Evolutionary conservation across 2,888 invertebrate genomes (phyloP), one percentile per base, ranked within the genome.

Genomic region (Cheiracanthium punctorium): DNA sequence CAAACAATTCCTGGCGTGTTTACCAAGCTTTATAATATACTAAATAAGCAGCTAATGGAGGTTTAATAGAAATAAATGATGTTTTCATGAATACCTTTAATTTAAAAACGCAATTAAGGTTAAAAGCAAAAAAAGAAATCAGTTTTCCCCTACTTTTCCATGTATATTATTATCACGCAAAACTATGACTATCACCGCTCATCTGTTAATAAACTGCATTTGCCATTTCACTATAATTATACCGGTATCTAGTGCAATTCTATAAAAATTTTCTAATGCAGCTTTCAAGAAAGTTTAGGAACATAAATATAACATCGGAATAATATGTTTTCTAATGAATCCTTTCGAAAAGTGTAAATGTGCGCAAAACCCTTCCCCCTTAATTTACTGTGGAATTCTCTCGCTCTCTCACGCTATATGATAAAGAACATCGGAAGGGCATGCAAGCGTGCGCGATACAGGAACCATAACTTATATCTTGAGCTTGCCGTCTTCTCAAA

Each of bases 391-490:
- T n/a, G n/a, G n/a, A n/a, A n/a, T n/a, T n/a, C n/a, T n/a, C n/a
- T n/a, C n/a, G 2, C 14, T 7, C 24, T n/a, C 58, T 58, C 58
- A 58, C 58, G 58, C 58, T 24, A 58, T 2, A 58, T 20, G 24
- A 48, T 20, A 32, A 69, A 69, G 20, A 33, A 24, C 20, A 7
- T 8, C 2, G 37, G n/a, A 69, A 32, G 32, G 69, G 69, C 69
- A 33, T 69, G 69, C 69, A 33, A 33, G 69, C 32, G 69, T 20
- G 24, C 32, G 24, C 8, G 33, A 69, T 69, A 69, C 24, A 37
- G 33, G 33, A 24, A 28, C 67, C 69, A 69, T 69, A 69, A 69
- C 69, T 69, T 69, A 33, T n/a, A 37, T 4, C 7, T 37, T 37
- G 10, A 20, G n/a, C 1, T 20, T n/a, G 17, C 8, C 69, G 7